Evolutionary conservation across 2,797 vertebrate genomes (phyloP), one percentile per base, ranked within the genome.

Genomic region (Falco concolor): DNA sequence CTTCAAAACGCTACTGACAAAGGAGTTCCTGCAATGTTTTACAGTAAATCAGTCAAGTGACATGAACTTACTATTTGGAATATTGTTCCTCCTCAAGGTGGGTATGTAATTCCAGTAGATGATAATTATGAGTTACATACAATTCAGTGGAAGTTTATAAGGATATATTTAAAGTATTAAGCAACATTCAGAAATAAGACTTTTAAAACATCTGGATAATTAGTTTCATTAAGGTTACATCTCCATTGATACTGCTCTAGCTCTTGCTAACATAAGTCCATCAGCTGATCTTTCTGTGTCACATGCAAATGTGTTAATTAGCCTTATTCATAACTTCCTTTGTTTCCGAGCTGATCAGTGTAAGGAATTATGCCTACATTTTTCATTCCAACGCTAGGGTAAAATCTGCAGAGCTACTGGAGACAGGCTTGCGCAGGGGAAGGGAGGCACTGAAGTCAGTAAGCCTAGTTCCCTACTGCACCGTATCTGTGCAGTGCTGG

Each of bases 71-170:
- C 8, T 80, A 34, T 60, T 72, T 87, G 73, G 79, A 84, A 91
- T 91, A 81, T 34, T 73, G 44, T 83, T 96, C 79, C 34, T 92
- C 36, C 57, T 95, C 63, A 73, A 27, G 32, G 61, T 81, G 53
- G 68, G 65, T 75, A 84, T 72, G 59, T 59, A 85, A 88, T 89
- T 87, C 84, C 65, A 84, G 45, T 21, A 72, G 64, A 92, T 94
- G 34, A 57, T 93, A 94, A 97, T 97, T 89, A 92, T 5, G 30
- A 95, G 57, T 85, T 92, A 87, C 20, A 5, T 77, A 91, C 84
- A 44, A 81, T 60, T 91, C 80, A 52, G 36, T 34, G 47, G 44
- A 93, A 89, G 44, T 34, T 78, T 85, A 85, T 36, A 69, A 80
- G 20, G n/a, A 81, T 86, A 38, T 65, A 81, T 86, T 92, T 87